These are phyloP conservation scores for Tenualosa thibaudeaui DNA, from an alignment of 2,797 vertebrate species.

Conservation along the genomic window DNA sequence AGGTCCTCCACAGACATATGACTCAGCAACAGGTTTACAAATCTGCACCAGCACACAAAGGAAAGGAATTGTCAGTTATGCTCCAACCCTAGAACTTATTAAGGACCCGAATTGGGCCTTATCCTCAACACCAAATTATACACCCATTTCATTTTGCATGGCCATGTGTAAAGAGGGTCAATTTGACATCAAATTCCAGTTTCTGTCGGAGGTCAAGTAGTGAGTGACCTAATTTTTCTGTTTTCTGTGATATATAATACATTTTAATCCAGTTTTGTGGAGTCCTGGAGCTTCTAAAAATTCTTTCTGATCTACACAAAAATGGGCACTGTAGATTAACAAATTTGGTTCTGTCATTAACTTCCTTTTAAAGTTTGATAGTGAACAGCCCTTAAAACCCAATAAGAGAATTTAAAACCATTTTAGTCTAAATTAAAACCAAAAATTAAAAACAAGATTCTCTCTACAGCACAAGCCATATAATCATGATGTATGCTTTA, in stretches of 20 bases:
- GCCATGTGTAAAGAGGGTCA: neutral
- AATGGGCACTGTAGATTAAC: neutral
- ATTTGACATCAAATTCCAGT: neutral
- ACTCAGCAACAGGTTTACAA: conserved; percentile 94
- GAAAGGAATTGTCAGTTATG: neutral
- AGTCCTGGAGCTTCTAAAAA: too few species aligned
- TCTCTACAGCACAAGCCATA: too few species aligned
- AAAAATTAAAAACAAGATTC: too few species aligned
- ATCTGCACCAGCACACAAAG: conserved; percentile 70
- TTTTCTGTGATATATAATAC: too few species aligned
- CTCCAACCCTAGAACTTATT: neutral
- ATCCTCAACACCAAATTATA: neutral
- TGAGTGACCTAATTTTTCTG: neutral
- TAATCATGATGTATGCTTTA: too few species aligned
- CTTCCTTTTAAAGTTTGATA: neutral
- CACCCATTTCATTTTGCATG: neutral
- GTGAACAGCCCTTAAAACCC: neutral
- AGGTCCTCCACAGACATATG: conserved; percentile 98
- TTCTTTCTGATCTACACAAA: too few species aligned
- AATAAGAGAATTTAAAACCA: neutral
- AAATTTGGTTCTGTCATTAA: neutral
- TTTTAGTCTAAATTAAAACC: too few species aligned
- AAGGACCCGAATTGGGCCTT: neutral
- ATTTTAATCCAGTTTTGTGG: too few species aligned
- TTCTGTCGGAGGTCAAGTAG: neutral